Base-by-base conservation (phyloP, 2,797 vertebrate species). In the Enteromius fasciolatus region DNA sequence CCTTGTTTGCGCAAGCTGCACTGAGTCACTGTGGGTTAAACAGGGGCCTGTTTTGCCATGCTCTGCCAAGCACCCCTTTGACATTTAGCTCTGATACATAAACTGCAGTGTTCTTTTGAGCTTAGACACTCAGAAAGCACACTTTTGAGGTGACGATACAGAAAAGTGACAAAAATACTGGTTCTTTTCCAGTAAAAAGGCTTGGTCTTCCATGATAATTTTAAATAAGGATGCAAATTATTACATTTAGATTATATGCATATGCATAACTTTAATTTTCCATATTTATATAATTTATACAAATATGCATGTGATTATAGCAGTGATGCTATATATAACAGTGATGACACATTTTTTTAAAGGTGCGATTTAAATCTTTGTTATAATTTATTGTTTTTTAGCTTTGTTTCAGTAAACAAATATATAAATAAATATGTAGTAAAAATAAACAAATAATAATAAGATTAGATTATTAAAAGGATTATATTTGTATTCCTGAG, bases 1-100 rank as follows among this genome's bases (percentile, higher is more conserved):
- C 73, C 79, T 81, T 94, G 89, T 95, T 94, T 94, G 92, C 89
- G 91, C 88, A 94, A 92, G 92, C 90, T 92, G 93, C 90, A 90
- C 89, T 93, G 93, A 94, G 87, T 93, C 93, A 92, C 90, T 88
- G 88, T 69, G 82, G 89, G 89, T 92, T 89, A 88, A 92, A 93
- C 90, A 89, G 92, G 89, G 89, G 89, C 78, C 90, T 92, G 91
- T 84, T 86, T 87, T 84, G 64, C 57, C 75, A 80, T 52, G 57
- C 81, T 89, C 88, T 88, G 90, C 91, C 90, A 93, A 91, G 74
- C 85, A 69, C 88, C 87, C 83, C 86, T 92, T 92, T 91, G 90
- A 89, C 86, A 89, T 93, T 92, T 90, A 89, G 87, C 84, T 78
- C 59, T 63, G 83, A 79, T 83, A 83, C 69, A 81, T 81, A 83